Evolutionary conservation across 2,113 vertebrate genomes (phyloP).

Genomic region (Gnathonemus longibarbis): DNA sequence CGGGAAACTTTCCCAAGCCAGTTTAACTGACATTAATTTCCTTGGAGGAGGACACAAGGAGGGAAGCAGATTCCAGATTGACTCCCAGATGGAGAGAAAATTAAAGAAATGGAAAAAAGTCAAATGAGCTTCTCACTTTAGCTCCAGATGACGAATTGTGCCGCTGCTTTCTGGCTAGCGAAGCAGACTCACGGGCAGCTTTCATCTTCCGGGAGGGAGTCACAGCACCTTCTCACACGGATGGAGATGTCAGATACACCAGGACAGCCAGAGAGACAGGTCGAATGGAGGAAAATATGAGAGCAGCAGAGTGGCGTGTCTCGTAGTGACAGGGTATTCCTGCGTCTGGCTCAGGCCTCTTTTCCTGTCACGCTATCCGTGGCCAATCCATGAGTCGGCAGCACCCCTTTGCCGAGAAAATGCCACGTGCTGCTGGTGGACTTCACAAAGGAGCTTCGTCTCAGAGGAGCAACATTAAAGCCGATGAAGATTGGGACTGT

Average conservation of each 20-base stretch:
- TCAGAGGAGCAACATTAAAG: neutral
- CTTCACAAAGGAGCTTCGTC: neutral
- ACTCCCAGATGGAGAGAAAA: conserved; percentile 19
- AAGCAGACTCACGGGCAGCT: neutral
- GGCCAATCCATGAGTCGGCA: neutral
- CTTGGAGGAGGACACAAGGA: conserved; percentile 3
- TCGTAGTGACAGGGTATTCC: neutral
- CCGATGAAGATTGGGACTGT: neutral
- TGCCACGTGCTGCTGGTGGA: neutral
- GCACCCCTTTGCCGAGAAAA: neutral
- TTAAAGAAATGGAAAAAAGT: conserved; percentile 1
- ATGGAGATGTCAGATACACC: neutral
- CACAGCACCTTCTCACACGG: neutral
- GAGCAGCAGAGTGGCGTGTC: neutral
- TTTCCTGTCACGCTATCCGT: neutral
- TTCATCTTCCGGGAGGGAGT: neutral
- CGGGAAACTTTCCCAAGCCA: neutral
- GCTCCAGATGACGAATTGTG: conserved; percentile 4
- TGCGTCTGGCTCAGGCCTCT: neutral
- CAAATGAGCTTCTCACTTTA: conserved; percentile 6
- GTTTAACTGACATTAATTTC: conserved; percentile 20
- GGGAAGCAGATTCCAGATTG: conserved; percentile 5
- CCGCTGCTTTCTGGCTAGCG: neutral
- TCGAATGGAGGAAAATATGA: neutral
- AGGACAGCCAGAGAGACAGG: neutral